A percentile compares a stretch with the other conserved stretches of the same genome.
phyloP scores from a whole-genome alignment of 2,888 invertebrate species.

The Pteria penguin region DNA sequence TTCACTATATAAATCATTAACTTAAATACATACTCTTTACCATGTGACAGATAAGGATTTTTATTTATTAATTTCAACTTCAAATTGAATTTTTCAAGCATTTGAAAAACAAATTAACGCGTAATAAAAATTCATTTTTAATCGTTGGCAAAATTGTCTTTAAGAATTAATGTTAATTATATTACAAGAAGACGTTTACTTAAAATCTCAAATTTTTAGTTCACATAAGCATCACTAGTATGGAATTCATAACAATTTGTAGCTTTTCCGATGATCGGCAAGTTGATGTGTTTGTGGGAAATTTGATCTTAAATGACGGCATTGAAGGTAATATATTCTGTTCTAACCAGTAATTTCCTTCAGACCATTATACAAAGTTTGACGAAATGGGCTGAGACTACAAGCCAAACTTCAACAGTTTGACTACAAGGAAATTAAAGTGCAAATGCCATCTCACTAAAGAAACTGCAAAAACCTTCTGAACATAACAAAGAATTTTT shows the following conservation, averaged over 20 bases:
- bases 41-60: no score
- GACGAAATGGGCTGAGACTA: neutral
- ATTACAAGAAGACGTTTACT: no score
- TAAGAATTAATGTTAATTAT: no score
- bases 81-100: no score
- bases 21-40: neutral
- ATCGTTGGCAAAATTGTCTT: no score
- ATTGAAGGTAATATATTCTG: neutral
- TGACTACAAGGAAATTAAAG: no score
- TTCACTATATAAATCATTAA: neutral
- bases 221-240: neutral
- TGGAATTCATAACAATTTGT: conserved; percentile 40
- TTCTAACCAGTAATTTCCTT: conserved; percentile 27
- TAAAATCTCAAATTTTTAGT: no score
- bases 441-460: no score
- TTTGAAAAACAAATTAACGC: no score
- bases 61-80: no score
- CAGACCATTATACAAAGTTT: neutral
- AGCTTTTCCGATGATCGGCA: conserved; percentile 26
- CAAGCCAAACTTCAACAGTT: no score
- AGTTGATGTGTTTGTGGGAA: conserved; percentile 25
- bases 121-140: no score
- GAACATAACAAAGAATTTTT: neutral
- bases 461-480: neutral
- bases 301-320: conserved; percentile 36